Percentiles rank a stretch among this genome's conserved stretches.
These are phyloP conservation scores for Camponotus fellah DNA, from an alignment of 2,888 invertebrate species.

Conservation along the genomic window DNA sequence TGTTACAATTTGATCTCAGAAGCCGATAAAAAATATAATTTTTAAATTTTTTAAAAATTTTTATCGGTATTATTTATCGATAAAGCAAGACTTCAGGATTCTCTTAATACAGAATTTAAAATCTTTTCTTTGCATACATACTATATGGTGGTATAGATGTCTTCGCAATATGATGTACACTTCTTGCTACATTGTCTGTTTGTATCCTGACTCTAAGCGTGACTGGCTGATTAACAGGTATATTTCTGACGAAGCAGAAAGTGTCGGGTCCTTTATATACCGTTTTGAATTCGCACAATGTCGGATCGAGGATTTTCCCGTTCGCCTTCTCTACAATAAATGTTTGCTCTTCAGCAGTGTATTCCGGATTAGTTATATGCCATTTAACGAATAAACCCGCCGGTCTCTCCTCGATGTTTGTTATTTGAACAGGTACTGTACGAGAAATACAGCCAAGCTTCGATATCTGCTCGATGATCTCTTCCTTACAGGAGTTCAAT, in stretches of 20 bases:
- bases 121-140: constrained; percentile 53
- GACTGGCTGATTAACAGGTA: constrained; percentile 86
- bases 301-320: constrained; percentile 83
- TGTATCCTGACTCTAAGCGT: constrained; percentile 88
- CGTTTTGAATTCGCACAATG: constrained; percentile 80
- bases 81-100: no score
- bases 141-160: constrained; percentile 87
- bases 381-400: constrained; percentile 87
- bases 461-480: constrained; percentile 69
- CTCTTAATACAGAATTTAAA: not conserved
- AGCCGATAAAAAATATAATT: no score
- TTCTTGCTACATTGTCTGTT: constrained; percentile 87
- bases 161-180: constrained; percentile 86
- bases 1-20: no score
- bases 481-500: constrained; percentile 80
- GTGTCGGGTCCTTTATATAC: constrained; percentile 87
- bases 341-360: constrained; percentile 85
- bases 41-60: no score
- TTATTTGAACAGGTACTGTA: constrained; percentile 86
- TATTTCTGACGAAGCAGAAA: constrained; percentile 86
- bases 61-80: no score
- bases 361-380: constrained; percentile 85
- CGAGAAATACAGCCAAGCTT: constrained; percentile 74
- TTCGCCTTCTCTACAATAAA: constrained; percentile 86
- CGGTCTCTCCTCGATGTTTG: constrained; percentile 86